phyloP scores from a whole-genome alignment of 2,797 vertebrate genomes.

The Taeniopygia guttata region DNA sequence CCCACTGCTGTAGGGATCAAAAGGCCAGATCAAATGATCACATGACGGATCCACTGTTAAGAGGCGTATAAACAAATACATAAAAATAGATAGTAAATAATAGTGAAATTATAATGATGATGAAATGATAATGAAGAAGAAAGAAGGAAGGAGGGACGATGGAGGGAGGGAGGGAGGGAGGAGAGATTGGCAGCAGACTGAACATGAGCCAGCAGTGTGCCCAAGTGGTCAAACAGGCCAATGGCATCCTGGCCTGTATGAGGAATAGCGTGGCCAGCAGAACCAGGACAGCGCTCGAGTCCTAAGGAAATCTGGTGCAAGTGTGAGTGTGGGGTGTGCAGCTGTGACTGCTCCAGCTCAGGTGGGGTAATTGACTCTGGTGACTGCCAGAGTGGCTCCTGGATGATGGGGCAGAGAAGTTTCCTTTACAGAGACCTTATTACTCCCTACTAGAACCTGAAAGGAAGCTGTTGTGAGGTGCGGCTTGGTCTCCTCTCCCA shows the following conservation, averaged over 20 bases:
- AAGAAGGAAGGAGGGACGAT: too few species aligned
- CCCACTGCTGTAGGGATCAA: neutral
- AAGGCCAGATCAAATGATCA: neutral
- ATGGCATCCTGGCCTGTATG: neutral
- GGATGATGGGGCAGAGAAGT: accelerated
- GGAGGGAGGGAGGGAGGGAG: too few species aligned
- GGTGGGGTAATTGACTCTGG: too few species aligned
- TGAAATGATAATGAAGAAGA: too few species aligned
- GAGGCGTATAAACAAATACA: neutral
- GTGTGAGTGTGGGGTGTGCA: neutral
- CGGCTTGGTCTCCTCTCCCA: neutral
- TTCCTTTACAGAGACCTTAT: neutral
- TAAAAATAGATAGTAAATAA: neutral
- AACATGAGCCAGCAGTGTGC: neutral
- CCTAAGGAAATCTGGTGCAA: neutral
- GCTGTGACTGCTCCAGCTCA: neutral
- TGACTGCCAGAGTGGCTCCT: neutral
- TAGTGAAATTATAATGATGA: neutral
- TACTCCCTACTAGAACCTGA: neutral
- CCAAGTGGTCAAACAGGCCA: neutral
- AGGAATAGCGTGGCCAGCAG: too few species aligned
- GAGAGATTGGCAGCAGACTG: neutral
- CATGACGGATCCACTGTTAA: neutral
- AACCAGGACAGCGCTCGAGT: accelerated
- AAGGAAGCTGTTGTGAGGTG: accelerated